These are phyloP conservation scores for Sphaerophoria rueppellii DNA, from an alignment of 2,888 invertebrate genomes.

Conservation along the genomic window DNA sequence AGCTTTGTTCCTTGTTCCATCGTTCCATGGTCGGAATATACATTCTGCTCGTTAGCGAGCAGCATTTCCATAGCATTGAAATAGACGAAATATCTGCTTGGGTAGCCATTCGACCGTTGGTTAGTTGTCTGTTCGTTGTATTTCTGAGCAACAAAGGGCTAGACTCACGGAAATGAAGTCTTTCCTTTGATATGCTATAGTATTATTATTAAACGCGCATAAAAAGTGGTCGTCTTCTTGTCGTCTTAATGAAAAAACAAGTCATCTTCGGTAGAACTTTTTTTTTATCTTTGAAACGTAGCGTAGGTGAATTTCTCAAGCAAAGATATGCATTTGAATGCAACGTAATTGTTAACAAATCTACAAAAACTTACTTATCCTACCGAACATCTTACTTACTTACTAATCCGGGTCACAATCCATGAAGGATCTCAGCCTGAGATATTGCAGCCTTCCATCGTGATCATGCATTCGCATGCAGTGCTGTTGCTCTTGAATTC, in stretches of 20 bases:
- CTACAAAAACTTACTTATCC: no score
- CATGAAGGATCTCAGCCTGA: no score
- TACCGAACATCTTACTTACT: no score
- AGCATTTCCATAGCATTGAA: slow-evolving; percentile 23
- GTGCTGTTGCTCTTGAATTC: no score
- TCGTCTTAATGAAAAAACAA: slow-evolving; percentile 25
- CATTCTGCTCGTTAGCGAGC: background rate
- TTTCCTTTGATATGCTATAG: slow-evolving; percentile 53
- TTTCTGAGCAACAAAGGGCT: slow-evolving; percentile 11
- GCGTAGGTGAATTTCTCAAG: slow-evolving; percentile 9
- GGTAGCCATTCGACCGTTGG: slow-evolving; percentile 12
- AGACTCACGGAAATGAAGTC: slow-evolving; percentile 38
- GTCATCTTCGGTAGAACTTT: slow-evolving; percentile 14
- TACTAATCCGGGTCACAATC: no score
- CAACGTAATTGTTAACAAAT: background rate
- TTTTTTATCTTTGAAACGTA: background rate
- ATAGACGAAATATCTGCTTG: slow-evolving; percentile 36
- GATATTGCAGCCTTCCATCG: no score
- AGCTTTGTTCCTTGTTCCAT: no score
- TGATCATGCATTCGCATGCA: no score
- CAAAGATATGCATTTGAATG: background rate
- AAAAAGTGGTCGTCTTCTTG: slow-evolving; percentile 41
- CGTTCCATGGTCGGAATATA: background rate
- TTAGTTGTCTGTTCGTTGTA: background rate
- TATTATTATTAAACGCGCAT: slow-evolving; percentile 61